These are phyloP conservation scores for Micrasema longulum DNA, from an alignment of 1,140 invertebrate genomes.

Conservation along the genomic window DNA sequence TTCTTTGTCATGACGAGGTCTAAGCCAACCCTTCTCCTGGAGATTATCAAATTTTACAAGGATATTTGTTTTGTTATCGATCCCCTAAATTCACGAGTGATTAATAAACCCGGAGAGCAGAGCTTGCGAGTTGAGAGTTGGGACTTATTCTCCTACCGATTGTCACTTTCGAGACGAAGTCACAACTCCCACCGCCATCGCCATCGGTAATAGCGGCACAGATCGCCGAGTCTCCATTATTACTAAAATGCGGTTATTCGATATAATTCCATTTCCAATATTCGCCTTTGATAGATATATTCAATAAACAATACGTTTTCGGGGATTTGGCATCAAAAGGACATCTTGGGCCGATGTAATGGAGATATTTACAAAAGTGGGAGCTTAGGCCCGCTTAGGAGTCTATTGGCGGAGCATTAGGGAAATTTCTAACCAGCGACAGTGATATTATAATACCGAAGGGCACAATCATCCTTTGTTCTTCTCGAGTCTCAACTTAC, in stretches of 20 bases:
- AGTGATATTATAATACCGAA: constrained; percentile 11
- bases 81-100: too few relatives aligned
- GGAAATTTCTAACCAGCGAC: constrained; percentile 25
- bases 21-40: too few relatives aligned
- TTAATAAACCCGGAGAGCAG: too few relatives aligned
- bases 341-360: constrained; percentile 21
- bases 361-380: constrained; percentile 32
- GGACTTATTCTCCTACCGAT: too few relatives aligned
- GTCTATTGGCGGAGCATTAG: constrained; percentile 24
- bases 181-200: too few relatives aligned
- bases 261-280: constrained; percentile 36
- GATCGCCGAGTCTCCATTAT: neutral
- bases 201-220: too few relatives aligned
- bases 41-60: too few relatives aligned
- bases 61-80: too few relatives aligned
- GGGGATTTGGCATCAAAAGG: constrained; percentile 27
- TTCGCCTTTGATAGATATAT: constrained; percentile 10
- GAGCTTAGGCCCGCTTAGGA: neutral
- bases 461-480: constrained; percentile 15
- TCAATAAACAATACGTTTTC: constrained; percentile 41
- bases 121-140: too few relatives aligned
- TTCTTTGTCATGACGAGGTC: too few relatives aligned
- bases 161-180: too few relatives aligned
- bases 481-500: neutral
- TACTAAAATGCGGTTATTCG: constrained; percentile 12